Percentiles rank a stretch among this genome's conserved stretches.
Evolutionary conservation across 2,113 vertebrate genomes (phyloP).

Genomic region (Embiotoca jacksoni): DNA sequence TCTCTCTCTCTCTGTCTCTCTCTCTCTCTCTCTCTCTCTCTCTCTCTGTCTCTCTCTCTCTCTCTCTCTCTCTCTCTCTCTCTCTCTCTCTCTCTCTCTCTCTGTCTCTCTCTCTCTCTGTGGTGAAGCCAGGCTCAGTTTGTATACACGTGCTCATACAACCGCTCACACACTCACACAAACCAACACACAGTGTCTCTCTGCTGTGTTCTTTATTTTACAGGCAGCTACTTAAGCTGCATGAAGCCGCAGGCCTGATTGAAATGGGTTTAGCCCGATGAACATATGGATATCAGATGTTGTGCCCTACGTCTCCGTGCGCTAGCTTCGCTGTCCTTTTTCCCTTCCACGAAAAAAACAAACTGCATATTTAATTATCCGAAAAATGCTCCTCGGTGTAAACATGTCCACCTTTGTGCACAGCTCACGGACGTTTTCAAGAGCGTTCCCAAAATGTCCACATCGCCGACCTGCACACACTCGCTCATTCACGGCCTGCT

Average conservation of each 20-base stretch:
- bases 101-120: conserved; percentile 23
- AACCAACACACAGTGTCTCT: conserved; percentile 28
- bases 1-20: conserved; percentile 26
- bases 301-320: conserved; percentile 31
- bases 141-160: conserved; percentile 57
- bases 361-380: conserved; percentile 2
- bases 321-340: conserved; percentile 1
- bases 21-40: conserved; percentile 18
- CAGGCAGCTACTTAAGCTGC: conserved; percentile 48
- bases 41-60: conserved; percentile 14
- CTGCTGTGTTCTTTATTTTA: conserved; percentile 48
- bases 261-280: conserved; percentile 57
- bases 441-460: conserved; percentile 22
- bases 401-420: conserved; percentile 22
- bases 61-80: conserved; percentile 25
- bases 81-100: conserved; percentile 19
- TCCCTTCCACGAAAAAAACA: conserved; percentile 13
- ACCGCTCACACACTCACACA: conserved; percentile 51
- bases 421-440: not conserved
- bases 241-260: conserved; percentile 61
- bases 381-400: conserved; percentile 37
- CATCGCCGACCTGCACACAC: conserved; percentile 25
- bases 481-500: conserved; percentile 62
- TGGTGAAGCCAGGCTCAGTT: conserved; percentile 50
- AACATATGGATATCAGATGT: conserved; percentile 75